Conservation (phyloP, 2,888 invertebrate species). For the Calameuta pallipes region DNA sequence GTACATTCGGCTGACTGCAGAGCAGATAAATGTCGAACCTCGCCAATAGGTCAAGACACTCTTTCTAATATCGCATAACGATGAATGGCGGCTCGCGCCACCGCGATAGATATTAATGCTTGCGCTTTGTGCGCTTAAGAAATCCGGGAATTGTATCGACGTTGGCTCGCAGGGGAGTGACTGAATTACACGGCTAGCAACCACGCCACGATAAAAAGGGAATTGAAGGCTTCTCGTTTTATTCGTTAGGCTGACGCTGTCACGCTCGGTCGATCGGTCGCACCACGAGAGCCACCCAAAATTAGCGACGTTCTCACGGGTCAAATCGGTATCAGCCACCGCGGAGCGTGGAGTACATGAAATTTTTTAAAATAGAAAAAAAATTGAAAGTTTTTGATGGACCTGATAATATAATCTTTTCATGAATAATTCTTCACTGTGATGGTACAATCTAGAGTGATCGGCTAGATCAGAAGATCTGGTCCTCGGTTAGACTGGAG, state of each 20-base stretch:
- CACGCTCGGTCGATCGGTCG: conserved; percentile 1
- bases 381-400: neutral
- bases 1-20: neutral
- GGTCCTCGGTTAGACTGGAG: neutral
- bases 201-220: neutral
- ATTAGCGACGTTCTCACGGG: conserved; percentile 8
- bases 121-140: neutral
- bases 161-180: neutral
- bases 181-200: neutral
- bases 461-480: neutral
- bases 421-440: neutral
- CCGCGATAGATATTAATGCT: conserved; percentile 4
- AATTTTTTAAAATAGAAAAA: neutral
- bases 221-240: neutral
- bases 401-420: neutral
- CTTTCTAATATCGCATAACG: conserved; percentile 27
- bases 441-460: neutral
- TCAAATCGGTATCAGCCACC: neutral
- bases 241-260: conserved; percentile 4
- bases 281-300: neutral
- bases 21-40: neutral
- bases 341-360: neutral
- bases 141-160: conserved; percentile 5
- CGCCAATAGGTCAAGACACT: conserved; percentile 11
- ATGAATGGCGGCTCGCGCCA: conserved; percentile 17